A percentile compares a stretch with the other conserved stretches of the same genome.
Evolutionary conservation across 2,797 vertebrate species (phyloP).

Genomic region (Graptemys geographica): DNA sequence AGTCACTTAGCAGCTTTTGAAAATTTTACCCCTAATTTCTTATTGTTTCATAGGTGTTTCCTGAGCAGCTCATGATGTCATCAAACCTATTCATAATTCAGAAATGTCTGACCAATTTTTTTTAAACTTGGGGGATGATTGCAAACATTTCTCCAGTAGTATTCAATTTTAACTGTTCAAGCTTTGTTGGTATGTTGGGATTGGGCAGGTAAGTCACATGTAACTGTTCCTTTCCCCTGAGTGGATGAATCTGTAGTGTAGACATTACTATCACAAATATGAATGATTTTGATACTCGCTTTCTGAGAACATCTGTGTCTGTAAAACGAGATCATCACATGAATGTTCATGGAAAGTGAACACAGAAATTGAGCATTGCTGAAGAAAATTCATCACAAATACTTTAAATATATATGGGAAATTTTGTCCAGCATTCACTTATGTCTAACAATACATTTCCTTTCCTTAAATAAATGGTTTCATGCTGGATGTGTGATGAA

Average conservation of each 20-base stretch:
- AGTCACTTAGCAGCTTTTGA: too few relatives aligned
- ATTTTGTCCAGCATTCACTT: background rate
- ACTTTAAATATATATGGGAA: background rate
- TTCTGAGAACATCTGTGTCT: background rate
- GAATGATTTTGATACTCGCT: background rate
- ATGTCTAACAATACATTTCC: background rate
- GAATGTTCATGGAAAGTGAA: background rate
- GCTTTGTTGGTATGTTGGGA: background rate
- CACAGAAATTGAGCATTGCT: background rate
- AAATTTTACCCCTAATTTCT: too few relatives aligned
- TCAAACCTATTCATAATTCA: too few relatives aligned
- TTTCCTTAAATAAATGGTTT: background rate
- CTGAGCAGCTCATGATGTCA: too few relatives aligned
- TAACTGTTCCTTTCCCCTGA: background rate
- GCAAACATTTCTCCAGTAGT: background rate
- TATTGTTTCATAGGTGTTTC: too few relatives aligned
- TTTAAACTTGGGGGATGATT: background rate
- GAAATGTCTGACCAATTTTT: background rate
- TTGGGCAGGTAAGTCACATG: background rate
- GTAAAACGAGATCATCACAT: background rate
- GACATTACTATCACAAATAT: background rate
- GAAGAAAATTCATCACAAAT: background rate
- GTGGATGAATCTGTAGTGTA: background rate
- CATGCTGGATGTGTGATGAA: accelerated
- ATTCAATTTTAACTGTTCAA: background rate